These are phyloP conservation scores for Urosaurus nigricauda DNA, from an alignment of 2,797 vertebrate species.

Conservation along the genomic window DNA sequence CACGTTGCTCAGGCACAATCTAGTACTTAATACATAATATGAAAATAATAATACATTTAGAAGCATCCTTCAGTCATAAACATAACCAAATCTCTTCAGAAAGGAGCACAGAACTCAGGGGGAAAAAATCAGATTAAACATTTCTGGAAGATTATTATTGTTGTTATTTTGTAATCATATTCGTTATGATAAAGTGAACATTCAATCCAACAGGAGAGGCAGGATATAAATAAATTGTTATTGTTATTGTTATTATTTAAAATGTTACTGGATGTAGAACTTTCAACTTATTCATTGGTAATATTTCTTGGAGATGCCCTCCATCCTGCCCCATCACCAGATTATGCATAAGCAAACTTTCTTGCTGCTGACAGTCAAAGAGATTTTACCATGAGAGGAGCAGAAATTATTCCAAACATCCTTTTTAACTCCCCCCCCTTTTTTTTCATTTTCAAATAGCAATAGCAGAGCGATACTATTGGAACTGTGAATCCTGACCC, in stretches of 20 bases:
- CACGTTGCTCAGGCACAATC: background rate
- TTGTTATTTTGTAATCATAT: too few relatives aligned
- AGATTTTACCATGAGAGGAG: background rate
- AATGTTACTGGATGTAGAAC: constrained; percentile 7
- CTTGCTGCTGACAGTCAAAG: constrained; percentile 1
- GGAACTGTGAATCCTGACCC: background rate
- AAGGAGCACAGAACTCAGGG: background rate
- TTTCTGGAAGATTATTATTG: background rate
- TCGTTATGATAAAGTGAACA: background rate
- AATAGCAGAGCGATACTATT: background rate
- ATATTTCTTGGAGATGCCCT: background rate
- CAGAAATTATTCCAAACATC: constrained; percentile 16
- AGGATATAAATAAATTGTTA: too few relatives aligned
- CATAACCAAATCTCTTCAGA: background rate
- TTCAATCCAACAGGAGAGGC: too few relatives aligned
- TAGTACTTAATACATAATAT: background rate
- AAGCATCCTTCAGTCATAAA: background rate
- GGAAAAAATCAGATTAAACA: background rate
- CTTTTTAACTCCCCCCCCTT: background rate
- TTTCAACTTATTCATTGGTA: background rate
- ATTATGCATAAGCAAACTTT: background rate
- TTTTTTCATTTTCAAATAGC: background rate
- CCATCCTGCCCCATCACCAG: background rate
- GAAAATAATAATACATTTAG: background rate
- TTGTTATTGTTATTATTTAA: too few relatives aligned